A percentile compares a stretch with the other conserved stretches of the same genome.
Evolutionary conservation across 2,113 vertebrate genomes (phyloP).

Genomic region (Oryzias woworae): DNA sequence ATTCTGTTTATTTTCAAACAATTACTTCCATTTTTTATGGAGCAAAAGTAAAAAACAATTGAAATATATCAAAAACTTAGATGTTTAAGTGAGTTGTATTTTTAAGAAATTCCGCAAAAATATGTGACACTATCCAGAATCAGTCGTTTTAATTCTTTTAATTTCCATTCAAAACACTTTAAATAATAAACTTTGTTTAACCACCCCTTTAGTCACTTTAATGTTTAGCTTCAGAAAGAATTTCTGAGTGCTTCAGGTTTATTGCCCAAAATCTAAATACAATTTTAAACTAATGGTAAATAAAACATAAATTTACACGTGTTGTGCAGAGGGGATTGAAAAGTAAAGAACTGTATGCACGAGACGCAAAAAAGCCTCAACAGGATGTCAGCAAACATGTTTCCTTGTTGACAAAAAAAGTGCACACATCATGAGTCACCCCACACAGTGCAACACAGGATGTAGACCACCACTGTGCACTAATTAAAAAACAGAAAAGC

Average conservation of each 20-base stretch:
- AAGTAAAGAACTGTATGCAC: background rate
- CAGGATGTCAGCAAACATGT: background rate
- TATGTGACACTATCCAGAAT: background rate
- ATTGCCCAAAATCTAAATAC: no score
- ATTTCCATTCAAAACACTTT: background rate
- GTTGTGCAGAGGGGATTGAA: no score
- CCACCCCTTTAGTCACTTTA: background rate
- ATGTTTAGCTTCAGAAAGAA: no score
- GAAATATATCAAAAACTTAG: no score
- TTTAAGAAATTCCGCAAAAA: background rate
- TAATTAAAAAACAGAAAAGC: background rate
- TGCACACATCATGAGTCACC: no score
- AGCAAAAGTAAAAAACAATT: no score
- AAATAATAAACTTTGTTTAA: background rate
- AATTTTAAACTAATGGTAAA: no score
- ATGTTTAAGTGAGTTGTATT: no score
- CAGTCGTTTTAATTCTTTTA: background rate
- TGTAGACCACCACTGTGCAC: background rate
- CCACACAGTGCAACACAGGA: conserved; percentile 1
- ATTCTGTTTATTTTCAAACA: no score
- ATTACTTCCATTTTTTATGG: no score
- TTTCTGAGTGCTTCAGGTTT: no score
- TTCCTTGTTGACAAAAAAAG: background rate
- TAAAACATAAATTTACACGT: no score
- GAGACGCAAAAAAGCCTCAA: background rate